These are phyloP conservation scores for Eulemur mongoz DNA, from an alignment of 2,797 vertebrate genomes.

Conservation along the genomic window DNA sequence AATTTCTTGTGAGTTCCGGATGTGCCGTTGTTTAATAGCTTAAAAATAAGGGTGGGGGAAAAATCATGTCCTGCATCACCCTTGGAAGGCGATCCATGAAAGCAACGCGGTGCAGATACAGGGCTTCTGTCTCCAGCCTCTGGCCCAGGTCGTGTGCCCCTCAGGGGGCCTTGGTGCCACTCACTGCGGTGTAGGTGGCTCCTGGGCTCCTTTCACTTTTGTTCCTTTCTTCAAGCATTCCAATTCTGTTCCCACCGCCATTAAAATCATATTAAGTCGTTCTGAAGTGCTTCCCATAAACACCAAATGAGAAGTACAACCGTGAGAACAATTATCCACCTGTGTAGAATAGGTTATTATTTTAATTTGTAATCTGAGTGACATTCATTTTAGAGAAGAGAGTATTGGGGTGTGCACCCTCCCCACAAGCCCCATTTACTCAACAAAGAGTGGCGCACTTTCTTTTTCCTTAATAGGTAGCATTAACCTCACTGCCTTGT, in stretches of 20 bases:
- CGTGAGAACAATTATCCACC: constrained; percentile 57
- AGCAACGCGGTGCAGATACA: background rate
- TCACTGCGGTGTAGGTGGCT: background rate
- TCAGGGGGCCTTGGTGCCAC: background rate
- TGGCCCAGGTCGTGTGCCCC: background rate
- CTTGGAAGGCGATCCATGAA: background rate
- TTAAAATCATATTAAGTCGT: constrained; percentile 68
- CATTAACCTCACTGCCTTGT: constrained; percentile 51
- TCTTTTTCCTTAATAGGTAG: background rate
- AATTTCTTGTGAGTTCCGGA: background rate
- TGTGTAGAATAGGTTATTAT: constrained; percentile 49
- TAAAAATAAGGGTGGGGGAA: background rate
- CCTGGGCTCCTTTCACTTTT: background rate
- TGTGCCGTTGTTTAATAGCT: constrained; percentile 37
- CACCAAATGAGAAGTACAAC: constrained; percentile 55
- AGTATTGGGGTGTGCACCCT: constrained; percentile 18
- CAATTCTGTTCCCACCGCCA: constrained; percentile 16
- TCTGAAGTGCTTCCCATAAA: constrained; percentile 65
- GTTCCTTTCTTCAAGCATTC: constrained; percentile 48
- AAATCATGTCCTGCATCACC: background rate
- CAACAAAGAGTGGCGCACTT: background rate
- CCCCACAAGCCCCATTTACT: background rate
- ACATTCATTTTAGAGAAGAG: constrained; percentile 54
- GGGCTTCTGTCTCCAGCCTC: background rate
- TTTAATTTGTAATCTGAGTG: constrained; percentile 68